Base-by-base conservation (phyloP, 1,140 invertebrate genomes). In the Drosophila virilis region DNA sequence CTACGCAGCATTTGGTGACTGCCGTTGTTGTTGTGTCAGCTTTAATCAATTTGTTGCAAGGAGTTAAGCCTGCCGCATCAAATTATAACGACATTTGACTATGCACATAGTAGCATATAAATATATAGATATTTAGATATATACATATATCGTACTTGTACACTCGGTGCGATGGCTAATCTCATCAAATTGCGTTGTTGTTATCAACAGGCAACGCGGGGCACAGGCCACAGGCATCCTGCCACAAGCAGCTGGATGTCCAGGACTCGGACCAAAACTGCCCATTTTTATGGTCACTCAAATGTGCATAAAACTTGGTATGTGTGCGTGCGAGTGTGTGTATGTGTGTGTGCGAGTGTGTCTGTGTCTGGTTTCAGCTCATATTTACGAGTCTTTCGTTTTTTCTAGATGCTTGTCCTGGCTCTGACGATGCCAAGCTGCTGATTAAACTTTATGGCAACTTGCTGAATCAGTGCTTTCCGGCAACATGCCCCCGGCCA, bases 381-480 rank as follows among this genome's bases (percentile, higher is more conserved):
- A 65, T 78, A 74, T 78, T 77, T 77, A 77, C 60, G 71, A 75
- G 59, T 42, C 58, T 73, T 42, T 43, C 12, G 6, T n/a, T 42
- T 71, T 76, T 70, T 74, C 57, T 61, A 60, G 43, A 10, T 45
- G 9, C 28, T 50, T 38, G 51, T 72, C 54, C 69, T 85, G 73
- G 48, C 48, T 38, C 60, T 75, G 38, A 42, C 32, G 73, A 76
- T 81, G 80, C 73, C 67, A 82, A 79, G 82, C 75, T 91, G 83
- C 89, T 91, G 89, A 91, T 91, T 91, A 91, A 91, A 88, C 73
- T 84, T 91, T 81, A 91, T 91, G 80, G 74, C 80, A 85, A 77
- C 75, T 85, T 91, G 89, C 89, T 91, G 85, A 90, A 90, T 90
- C 85, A 90, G 81, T 79, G 75, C 50, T 76, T 81, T 54, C 28